phyloP scores from a whole-genome alignment of 1,140 invertebrate species.

The Palaemon carinicauda region DNA sequence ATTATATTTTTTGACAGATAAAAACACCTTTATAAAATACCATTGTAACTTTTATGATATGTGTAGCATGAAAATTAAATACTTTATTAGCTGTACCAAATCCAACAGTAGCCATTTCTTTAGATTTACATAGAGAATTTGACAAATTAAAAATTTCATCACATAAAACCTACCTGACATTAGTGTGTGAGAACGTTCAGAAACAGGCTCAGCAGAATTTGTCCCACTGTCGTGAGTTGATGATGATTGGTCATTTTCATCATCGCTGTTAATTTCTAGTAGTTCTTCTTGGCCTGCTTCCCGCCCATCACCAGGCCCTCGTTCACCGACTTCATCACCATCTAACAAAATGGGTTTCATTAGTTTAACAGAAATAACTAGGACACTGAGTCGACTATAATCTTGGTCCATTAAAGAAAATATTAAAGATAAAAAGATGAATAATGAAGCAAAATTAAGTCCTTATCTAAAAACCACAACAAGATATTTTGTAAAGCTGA shows the following conservation, averaged over 20 bases:
- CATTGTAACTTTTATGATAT: no score
- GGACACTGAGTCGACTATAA: background rate
- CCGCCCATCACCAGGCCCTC: slow-evolving; percentile 54
- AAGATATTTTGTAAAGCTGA: no score
- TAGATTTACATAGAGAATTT: no score
- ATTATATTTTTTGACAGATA: no score
- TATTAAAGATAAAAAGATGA: background rate
- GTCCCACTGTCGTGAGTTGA: background rate
- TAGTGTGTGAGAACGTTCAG: slow-evolving; percentile 22
- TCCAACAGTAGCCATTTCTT: no score
- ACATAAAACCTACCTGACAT: background rate
- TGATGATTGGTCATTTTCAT: slow-evolving; percentile 45
- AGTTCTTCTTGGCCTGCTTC: slow-evolving; percentile 55
- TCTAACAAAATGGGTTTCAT: background rate
- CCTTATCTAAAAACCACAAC: no score
- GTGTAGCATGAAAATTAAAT: no score
- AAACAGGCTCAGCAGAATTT: slow-evolving; percentile 6
- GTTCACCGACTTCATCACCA: slow-evolving; percentile 54
- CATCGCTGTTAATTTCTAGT: slow-evolving; percentile 48
- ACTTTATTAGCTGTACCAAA: background rate
- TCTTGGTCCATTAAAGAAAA: background rate
- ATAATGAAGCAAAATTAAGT: no score
- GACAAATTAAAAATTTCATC: background rate
- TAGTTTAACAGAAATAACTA: no score
- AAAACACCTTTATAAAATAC: no score